Evolutionary conservation across 35 echinoderm and acorn worm genomes (phyloP).

Genomic region (Hemicentrotus pulcherrimus): DNA sequence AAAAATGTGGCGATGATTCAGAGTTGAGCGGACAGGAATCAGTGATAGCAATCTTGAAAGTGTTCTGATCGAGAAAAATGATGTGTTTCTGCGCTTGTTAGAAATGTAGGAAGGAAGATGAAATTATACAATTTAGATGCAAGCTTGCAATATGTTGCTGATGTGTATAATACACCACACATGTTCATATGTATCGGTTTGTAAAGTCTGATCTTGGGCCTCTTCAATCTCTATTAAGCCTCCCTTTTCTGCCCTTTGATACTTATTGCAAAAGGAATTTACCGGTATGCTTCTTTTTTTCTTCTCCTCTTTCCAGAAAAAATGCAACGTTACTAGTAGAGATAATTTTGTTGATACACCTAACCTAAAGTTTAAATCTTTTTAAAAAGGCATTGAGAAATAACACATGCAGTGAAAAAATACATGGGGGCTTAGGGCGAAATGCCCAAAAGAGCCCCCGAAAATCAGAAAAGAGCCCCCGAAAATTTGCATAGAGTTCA

Average conservation of each 20-base stretch:
- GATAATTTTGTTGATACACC: too few relatives aligned
- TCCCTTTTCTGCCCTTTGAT: background rate
- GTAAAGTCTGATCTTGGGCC: background rate
- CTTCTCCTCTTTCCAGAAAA: background rate
- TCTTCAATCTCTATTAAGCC: background rate
- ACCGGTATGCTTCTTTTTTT: background rate
- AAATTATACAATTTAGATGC: conserved; percentile 14
- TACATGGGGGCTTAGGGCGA: too few relatives aligned
- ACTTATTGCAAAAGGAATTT: background rate
- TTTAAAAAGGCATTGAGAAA: too few relatives aligned
- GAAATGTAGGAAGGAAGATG: conserved; percentile 2
- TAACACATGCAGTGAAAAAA: too few relatives aligned
- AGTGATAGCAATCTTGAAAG: background rate
- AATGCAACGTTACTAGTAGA: too few relatives aligned
- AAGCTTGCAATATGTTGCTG: background rate
- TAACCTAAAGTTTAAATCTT: too few relatives aligned
- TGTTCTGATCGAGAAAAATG: conserved; percentile 4
- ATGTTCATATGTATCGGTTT: background rate
- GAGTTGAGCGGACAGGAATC: background rate
- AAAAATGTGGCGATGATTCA: background rate
- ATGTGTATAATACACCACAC: background rate
- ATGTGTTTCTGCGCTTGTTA: conserved; percentile 11
- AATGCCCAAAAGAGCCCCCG: too few relatives aligned
- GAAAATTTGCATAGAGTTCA: too few relatives aligned
- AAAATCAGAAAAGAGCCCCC: too few relatives aligned